Evolutionary conservation across 1,140 invertebrate genomes (phyloP).

Genomic region (Oryzaephilus surinamensis): DNA sequence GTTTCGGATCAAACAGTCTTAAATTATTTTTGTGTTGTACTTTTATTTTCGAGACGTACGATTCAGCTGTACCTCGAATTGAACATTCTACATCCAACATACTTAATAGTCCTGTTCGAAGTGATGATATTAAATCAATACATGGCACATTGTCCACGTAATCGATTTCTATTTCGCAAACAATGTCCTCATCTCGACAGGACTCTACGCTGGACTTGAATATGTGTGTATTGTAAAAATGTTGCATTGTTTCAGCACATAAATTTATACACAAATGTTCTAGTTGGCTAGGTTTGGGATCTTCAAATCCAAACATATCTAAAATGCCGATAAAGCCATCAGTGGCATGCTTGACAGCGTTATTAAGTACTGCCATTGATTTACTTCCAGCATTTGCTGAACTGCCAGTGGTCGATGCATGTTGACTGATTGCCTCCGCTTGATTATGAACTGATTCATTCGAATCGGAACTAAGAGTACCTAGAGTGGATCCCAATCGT

Average conservation of each 20-base stretch:
- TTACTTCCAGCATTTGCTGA: conserved; percentile 65
- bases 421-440: conserved; percentile 67
- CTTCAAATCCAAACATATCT: conserved; percentile 94
- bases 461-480: conserved; percentile 80
- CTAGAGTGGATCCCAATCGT: conserved; percentile 73
- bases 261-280: conserved; percentile 92
- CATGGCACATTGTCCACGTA: conserved; percentile 94
- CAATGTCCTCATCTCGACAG: conserved; percentile 85
- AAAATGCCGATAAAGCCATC: conserved; percentile 91
- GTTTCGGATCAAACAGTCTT: conserved; percentile 62
- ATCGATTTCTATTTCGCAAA: conserved; percentile 83
- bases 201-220: conserved; percentile 92
- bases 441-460: conserved; percentile 87
- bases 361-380: conserved; percentile 84
- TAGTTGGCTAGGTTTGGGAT: conserved; percentile 77
- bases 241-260: conserved; percentile 94
- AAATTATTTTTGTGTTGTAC: conserved; percentile 72
- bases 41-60: conserved; percentile 78
- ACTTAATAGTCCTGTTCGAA: conserved; percentile 81
- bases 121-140: conserved; percentile 87
- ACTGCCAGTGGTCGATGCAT: conserved; percentile 70
- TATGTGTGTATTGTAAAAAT: conserved; percentile 94
- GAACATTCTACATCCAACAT: conserved; percentile 91
- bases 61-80: conserved; percentile 73
- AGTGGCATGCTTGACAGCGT: conserved; percentile 84